Evolutionary conservation across 2,888 invertebrate genomes (phyloP), one percentile per base, ranked within the genome.

Genomic region (Dasysyrphus albostriatus): DNA sequence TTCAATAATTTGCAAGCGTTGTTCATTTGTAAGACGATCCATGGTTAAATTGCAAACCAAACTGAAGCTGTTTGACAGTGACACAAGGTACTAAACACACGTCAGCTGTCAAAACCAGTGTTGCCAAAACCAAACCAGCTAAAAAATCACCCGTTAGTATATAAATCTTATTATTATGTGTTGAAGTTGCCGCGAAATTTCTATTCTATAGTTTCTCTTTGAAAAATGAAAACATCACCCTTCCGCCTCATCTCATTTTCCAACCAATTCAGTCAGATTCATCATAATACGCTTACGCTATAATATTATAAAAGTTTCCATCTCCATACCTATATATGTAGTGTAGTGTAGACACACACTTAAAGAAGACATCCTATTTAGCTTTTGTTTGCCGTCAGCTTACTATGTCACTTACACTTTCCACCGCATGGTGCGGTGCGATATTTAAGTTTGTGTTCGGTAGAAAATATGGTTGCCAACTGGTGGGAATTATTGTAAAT

Each of bases 321-420:
- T 54, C 32, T 32, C 54, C 29, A 29, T 29, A 8, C 14, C 8
- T 6, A 54, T 24, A 3, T 24, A 3, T 5, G 19, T 14, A 29
- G n/a, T n/a, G n/a, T 16, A 16, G 4, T 29, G 19, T 14, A 19
- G 51, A 19, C 5, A 44, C 56, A 44, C 70, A 84, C 44, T 49
- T 44, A 63, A 63, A 49, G 67, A 49, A 76, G 75, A 59, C 70
- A 80, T 51, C 14, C 56, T 76, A 42, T 59, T 70, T 59, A 61
- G 75, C 80, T 84, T 58, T 56, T 65, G 78, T 83, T 72, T 83
- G 78, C 83, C 73, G 70, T 83, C 87, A 61, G 65, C 87, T 87
- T 83, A 87, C 75, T 75, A 65, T 87, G 83, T 82, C 87, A 87
- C 83, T 87, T 87, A 79, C 83, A 75, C 78, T 87, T 83, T 78